Conservation (phyloP, 2,113 vertebrate species). For the Lophius piscatorius region DNA sequence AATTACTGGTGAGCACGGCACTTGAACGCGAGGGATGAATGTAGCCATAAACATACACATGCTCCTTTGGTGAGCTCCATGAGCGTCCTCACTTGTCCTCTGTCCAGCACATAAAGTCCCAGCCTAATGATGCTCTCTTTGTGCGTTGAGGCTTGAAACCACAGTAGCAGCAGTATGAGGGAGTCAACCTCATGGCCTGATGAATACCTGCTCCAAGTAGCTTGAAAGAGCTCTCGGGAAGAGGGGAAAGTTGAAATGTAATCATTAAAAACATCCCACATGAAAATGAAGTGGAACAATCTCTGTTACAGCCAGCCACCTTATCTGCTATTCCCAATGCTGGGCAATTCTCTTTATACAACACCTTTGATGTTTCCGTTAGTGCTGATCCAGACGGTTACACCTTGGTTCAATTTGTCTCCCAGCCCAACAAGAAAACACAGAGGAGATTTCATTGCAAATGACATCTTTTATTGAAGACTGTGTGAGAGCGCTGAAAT, state of each 20-base stretch:
- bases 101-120: conserved; percentile 54
- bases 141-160: conserved; percentile 62
- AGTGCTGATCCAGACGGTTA: conserved; percentile 42
- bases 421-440: conserved; percentile 58
- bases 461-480: conserved; percentile 80
- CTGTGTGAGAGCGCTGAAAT: conserved; percentile 75
- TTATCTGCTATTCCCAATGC: conserved; percentile 66
- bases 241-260: conserved; percentile 67
- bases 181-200: conserved; percentile 66
- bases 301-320: conserved; percentile 58
- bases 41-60: conserved; percentile 46
- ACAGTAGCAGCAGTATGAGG: conserved; percentile 56
- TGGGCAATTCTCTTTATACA: conserved; percentile 64
- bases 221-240: conserved; percentile 66
- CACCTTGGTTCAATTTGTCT: conserved; percentile 65
- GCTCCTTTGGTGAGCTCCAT: conserved; percentile 31
- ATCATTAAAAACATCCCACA: conserved; percentile 76
- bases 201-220: conserved; percentile 71
- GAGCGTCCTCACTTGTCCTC: conserved; percentile 57
- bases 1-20: conserved; percentile 72
- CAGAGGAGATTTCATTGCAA: conserved; percentile 72
- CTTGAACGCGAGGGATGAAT: conserved; percentile 41
- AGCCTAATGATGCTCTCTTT: conserved; percentile 75
- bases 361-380: conserved; percentile 59
- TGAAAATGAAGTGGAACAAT: conserved; percentile 72